Percentiles rank a stretch among this genome's conserved stretches.
Conservation (phyloP, 2,888 invertebrate genomes). For the Pollenia amentaria region DNA sequence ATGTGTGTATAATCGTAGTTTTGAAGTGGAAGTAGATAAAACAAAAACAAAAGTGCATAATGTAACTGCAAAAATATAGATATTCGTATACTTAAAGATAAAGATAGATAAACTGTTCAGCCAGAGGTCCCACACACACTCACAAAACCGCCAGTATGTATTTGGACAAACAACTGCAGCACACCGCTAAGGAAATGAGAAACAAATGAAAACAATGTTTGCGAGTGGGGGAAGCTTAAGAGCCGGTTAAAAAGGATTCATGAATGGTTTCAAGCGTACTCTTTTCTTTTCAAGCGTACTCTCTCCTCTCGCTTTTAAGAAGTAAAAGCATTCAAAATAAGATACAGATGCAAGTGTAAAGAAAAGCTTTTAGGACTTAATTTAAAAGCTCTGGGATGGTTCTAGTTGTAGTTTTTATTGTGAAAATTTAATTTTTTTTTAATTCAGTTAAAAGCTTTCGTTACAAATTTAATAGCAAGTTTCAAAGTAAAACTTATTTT, state of each 20-base stretch:
- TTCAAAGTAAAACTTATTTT: too few relatives aligned
- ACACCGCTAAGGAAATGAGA: conserved; percentile 10
- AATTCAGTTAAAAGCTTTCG: too few relatives aligned
- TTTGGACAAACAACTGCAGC: conserved; percentile 2
- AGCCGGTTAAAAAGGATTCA: conserved; percentile 62
- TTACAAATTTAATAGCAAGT: too few relatives aligned
- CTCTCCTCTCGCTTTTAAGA: too few relatives aligned
- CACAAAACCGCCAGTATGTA: background rate
- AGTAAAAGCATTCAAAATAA: background rate
- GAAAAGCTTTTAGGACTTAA: too few relatives aligned
- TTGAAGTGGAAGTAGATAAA: conserved; percentile 56
- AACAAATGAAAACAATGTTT: background rate
- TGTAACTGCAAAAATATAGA: conserved; percentile 47
- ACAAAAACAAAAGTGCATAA: conserved; percentile 55
- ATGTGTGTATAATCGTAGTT: conserved; percentile 9
- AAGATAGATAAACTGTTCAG: conserved; percentile 46
- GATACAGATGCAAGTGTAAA: background rate
- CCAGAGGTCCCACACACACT: conserved; percentile 1
- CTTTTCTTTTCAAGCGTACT: too few relatives aligned
- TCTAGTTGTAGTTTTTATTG: too few relatives aligned
- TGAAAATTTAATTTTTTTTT: too few relatives aligned
- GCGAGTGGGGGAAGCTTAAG: background rate
- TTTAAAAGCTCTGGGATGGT: too few relatives aligned
- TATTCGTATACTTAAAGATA: conserved; percentile 45
- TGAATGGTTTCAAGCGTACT: conserved; percentile 33